phyloP scores from a whole-genome alignment of 2,797 vertebrate genomes.

The Chromobotia macracanthus region DNA sequence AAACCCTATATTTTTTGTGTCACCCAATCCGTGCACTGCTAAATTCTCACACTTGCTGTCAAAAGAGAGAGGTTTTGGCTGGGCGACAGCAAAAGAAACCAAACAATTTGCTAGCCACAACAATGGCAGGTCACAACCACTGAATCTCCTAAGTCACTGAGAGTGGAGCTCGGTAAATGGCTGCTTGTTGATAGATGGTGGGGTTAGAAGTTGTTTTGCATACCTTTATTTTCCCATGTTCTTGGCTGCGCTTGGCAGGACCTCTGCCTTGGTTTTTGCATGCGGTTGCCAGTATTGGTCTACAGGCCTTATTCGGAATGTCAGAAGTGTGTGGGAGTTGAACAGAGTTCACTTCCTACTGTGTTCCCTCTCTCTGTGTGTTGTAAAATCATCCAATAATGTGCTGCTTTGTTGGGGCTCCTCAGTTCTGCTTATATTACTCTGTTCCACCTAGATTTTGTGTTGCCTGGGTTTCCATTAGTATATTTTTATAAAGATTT shows the following conservation, averaged over 20 bases:
- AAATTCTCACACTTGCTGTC: constrained; percentile 31
- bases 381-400: constrained; percentile 60
- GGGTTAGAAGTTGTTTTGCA: constrained; percentile 62
- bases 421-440: not conserved
- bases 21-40: constrained; percentile 1
- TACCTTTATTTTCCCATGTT: constrained; percentile 62
- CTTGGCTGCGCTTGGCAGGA: constrained; percentile 67
- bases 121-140: constrained; percentile 38
- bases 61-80: constrained; percentile 17
- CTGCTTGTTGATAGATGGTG: constrained; percentile 71
- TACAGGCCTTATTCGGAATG: constrained; percentile 79
- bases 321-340: constrained; percentile 77
- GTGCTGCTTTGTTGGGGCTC: constrained; percentile 50
- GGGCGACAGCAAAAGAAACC: constrained; percentile 43
- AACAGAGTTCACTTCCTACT: constrained; percentile 54
- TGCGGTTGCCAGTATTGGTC: constrained; percentile 67
- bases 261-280: constrained; percentile 67
- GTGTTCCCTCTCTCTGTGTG: constrained; percentile 13
- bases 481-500: not conserved
- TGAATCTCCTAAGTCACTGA: constrained; percentile 40
- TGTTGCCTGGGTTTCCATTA: not conserved
- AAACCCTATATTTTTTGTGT: constrained; percentile 9
- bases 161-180: constrained; percentile 62
- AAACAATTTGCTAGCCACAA: constrained; percentile 38
- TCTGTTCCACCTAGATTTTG: constrained; percentile 9